These are phyloP conservation scores for Cheilosia vulpina DNA, from an alignment of 2,888 invertebrate species.

Conservation along the genomic window DNA sequence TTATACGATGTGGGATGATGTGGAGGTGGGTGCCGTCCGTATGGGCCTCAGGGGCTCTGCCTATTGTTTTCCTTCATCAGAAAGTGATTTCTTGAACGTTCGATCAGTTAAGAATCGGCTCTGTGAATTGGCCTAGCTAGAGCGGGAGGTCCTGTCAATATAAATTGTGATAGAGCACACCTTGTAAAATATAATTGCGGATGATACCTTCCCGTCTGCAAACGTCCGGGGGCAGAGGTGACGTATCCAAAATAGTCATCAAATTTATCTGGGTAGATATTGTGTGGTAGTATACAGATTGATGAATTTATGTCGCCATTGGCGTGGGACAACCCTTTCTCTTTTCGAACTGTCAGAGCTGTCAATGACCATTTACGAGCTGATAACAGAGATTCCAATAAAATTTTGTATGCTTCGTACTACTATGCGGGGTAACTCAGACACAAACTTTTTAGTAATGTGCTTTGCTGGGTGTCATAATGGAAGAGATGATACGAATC, in stretches of 20 bases:
- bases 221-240: background rate
- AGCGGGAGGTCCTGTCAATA: background rate
- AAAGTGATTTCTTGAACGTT: constrained; percentile 68
- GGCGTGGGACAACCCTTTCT: background rate
- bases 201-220: constrained; percentile 22
- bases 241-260: constrained; percentile 22
- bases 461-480: too few species aligned
- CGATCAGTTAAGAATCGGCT: constrained; percentile 71
- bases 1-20: background rate
- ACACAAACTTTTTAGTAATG: too few species aligned
- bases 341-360: background rate
- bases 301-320: constrained; percentile 34
- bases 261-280: constrained; percentile 43
- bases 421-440: too few species aligned
- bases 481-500: too few species aligned
- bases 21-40: constrained; percentile 1
- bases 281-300: constrained; percentile 2
- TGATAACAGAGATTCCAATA: too few species aligned
- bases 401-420: too few species aligned
- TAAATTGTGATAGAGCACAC: constrained; percentile 45
- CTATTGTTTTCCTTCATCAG: constrained; percentile 71
- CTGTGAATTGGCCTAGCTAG: constrained; percentile 44
- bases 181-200: constrained; percentile 64
- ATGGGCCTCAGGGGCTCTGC: constrained; percentile 38
- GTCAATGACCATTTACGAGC: background rate